Evolutionary conservation across 2,797 vertebrate species (phyloP), one percentile per base, ranked within the genome.

Genomic region (Garrulus glandarius): DNA sequence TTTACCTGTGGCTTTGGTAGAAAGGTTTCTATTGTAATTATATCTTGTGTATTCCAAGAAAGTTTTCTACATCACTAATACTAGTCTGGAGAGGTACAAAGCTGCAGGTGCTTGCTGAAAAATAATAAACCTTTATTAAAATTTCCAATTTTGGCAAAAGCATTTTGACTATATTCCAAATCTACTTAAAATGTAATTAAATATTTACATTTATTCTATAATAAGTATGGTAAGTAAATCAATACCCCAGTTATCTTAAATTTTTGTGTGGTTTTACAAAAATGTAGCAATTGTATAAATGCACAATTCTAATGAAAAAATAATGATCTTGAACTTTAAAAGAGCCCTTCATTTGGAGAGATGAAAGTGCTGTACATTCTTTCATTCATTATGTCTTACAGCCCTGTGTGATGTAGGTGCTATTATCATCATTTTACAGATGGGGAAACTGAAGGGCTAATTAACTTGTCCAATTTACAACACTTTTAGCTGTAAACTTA

Each of bases 261-360:
- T 75, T 95, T 96, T 88, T 86, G 43, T 63, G 43, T 36, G 36
- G 36, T 56, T 56, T 87, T 78, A 78, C 56, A 87, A 56, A 78
- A 87, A 36, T 22, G 10, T 55, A 70, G 64, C 64, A 55, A 70
- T 63, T 78, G 49, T 78, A 78, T 47, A 97, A 93, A 90, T 89
- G 67, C 89, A 95, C 24, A 84, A 67, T 88, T 93, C 50, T 93
- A 92, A 96, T 88, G 69, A 87, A 92, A 94, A 95, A 93, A 96
- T 93, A 92, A 96, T 70, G 65, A 94, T 91, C 87, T 96, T 94
- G 87, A 89, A 93, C 89, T 97, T 96, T 94, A 87, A 94, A 85
- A 94, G 69, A 93, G 61, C 72, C 84, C 85, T 96, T 95, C 76
- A 95, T 94, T 90, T 93, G 24, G 89, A 56, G 63, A 92, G 89